These are phyloP conservation scores for Sardina pilchardus DNA, from an alignment of 2,113 vertebrate species.

Conservation along the genomic window DNA sequence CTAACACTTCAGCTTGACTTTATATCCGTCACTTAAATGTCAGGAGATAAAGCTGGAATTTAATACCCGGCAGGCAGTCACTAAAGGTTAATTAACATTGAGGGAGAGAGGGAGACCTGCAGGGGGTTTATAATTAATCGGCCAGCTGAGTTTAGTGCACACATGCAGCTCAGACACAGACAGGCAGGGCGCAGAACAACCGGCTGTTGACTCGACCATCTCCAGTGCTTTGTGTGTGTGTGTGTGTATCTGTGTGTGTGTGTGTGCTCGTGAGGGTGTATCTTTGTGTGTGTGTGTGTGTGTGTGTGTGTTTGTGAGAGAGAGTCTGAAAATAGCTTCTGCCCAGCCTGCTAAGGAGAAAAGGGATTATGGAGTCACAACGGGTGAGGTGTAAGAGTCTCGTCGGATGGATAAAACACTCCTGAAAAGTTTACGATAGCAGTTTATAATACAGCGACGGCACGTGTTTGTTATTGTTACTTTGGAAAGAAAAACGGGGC, in stretches of 20 bases:
- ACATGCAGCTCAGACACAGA: conserved; percentile 23
- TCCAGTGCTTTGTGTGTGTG: not conserved
- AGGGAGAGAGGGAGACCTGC: conserved; percentile 51
- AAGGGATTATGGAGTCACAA: not conserved
- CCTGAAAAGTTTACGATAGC: not conserved
- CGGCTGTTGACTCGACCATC: not conserved
- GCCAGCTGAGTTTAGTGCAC: conserved; percentile 50
- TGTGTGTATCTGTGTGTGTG: too few species aligned
- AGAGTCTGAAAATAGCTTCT: not conserved
- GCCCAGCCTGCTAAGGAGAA: not conserved
- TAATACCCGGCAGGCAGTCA: conserved; percentile 65
- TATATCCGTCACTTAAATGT: conserved; percentile 71
- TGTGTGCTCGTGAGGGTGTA: too few species aligned
- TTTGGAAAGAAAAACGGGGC: not conserved
- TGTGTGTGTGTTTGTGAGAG: not conserved
- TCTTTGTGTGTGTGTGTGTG: too few species aligned
- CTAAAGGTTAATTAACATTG: conserved; percentile 77
- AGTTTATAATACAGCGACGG: not conserved
- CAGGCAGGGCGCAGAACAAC: not conserved
- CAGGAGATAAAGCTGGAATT: conserved; percentile 62
- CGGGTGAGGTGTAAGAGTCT: not conserved
- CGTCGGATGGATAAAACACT: not conserved
- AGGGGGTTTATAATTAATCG: conserved; percentile 54
- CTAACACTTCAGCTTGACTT: conserved; percentile 56
- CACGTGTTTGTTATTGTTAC: not conserved